Evolutionary conservation across 2,113 vertebrate species (phyloP).

Genomic region (Stegastes partitus): DNA sequence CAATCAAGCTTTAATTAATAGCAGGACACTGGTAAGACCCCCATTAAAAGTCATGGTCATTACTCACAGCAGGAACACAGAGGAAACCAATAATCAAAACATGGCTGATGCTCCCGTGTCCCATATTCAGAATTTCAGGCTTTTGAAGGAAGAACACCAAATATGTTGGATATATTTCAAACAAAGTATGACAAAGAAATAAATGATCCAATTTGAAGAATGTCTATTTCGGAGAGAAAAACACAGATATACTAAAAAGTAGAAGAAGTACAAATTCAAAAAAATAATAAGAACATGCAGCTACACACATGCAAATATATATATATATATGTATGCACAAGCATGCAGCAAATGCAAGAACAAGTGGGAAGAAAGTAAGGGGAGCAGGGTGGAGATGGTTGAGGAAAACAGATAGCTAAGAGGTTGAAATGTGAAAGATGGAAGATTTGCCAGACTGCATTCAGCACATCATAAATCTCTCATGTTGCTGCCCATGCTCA

Average conservation of each 20-base stretch:
- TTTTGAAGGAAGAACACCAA: conserved; percentile 26
- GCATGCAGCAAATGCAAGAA: conserved; percentile 2
- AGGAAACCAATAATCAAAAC: conserved; percentile 79
- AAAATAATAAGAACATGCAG: neutral
- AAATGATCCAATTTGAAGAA: neutral
- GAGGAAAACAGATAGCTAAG: conserved; percentile 42
- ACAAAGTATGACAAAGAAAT: conserved; percentile 4
- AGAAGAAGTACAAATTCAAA: rapidly evolving
- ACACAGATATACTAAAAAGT: neutral
- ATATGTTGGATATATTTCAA: neutral
- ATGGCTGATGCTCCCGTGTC: conserved; percentile 52
- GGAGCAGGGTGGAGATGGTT: neutral
- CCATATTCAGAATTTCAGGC: conserved; percentile 18
- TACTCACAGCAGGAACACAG: conserved; percentile 73
- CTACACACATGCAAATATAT: neutral
- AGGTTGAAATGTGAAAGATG: conserved; percentile 55
- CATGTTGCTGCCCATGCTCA: conserved; percentile 64
- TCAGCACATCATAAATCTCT: conserved; percentile 69
- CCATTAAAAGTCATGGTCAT: conserved; percentile 78
- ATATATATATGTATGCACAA: neutral
- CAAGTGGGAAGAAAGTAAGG: neutral
- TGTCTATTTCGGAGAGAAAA: neutral
- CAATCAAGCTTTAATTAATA: conserved; percentile 88
- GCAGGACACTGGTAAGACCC: conserved; percentile 81
- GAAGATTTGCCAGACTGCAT: conserved; percentile 65